A percentile compares a stretch with the other conserved stretches of the same genome.
These are phyloP conservation scores for Petaurus breviceps DNA, from an alignment of 2,113 vertebrate genomes.

Conservation along the genomic window DNA sequence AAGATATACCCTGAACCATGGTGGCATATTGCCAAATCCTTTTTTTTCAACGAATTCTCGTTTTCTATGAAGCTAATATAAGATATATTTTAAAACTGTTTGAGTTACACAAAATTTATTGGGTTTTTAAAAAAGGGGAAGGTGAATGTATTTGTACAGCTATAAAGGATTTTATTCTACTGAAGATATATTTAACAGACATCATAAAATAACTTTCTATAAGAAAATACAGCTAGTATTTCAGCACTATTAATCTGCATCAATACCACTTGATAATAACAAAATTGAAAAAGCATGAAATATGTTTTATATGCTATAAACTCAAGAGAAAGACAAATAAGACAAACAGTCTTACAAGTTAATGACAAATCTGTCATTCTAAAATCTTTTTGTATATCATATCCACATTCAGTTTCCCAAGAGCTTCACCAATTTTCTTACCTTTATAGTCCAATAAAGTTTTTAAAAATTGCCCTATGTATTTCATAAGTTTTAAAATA, in stretches of 20 bases:
- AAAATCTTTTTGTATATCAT: not conserved
- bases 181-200: not conserved
- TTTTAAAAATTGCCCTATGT: constrained; percentile 47
- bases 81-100: not conserved
- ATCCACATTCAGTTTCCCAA: constrained; percentile 29
- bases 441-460: constrained; percentile 30
- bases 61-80: not conserved
- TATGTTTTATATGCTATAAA: constrained; percentile 7
- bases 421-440: constrained; percentile 16
- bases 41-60: not conserved
- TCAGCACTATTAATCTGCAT: not conserved
- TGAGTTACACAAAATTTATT: not conserved
- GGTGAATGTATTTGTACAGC: constrained; percentile 18
- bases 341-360: constrained; percentile 10
- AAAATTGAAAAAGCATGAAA: constrained; percentile 44
- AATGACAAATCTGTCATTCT: constrained; percentile 28
- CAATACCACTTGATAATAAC: constrained; percentile 1
- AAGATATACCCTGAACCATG: not conserved
- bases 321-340: constrained; percentile 15
- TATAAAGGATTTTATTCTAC: constrained; percentile 15
- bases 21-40: not conserved
- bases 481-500: constrained; percentile 45
- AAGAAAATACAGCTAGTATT: constrained; percentile 8
- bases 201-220: constrained; percentile 6
- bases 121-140: constrained; percentile 10